Evolutionary conservation across 2,888 invertebrate genomes (phyloP).

Genomic region (Andrena haemorrhoa): DNA sequence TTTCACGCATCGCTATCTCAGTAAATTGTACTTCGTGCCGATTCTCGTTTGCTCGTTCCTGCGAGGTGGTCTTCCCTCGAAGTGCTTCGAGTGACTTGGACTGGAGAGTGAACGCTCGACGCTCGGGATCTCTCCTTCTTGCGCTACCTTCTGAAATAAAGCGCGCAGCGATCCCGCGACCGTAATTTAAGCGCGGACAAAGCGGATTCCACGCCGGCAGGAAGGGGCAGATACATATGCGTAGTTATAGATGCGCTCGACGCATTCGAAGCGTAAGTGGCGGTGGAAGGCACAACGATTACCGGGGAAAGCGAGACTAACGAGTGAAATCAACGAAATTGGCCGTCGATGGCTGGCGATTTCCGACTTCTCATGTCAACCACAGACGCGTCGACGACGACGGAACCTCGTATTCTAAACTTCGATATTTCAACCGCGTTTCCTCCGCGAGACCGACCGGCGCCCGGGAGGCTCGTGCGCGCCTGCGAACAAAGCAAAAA

Average conservation of each 20-base stretch:
- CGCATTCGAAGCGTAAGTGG: conserved; percentile 15
- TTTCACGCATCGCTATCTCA: no score
- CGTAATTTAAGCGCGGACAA: not conserved
- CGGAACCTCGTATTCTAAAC: not conserved
- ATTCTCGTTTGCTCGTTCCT: no score
- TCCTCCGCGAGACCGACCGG: conserved; percentile 15
- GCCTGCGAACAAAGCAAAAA: not conserved
- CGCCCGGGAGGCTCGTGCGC: conserved; percentile 24
- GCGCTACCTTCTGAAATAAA: not conserved
- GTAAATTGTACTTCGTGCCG: no score
- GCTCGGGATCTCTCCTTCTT: not conserved
- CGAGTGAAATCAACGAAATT: conserved; percentile 51
- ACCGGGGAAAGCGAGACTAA: conserved; percentile 36
- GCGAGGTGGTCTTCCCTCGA: not conserved
- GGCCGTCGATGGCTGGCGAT: conserved; percentile 24
- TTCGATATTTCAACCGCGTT: conserved; percentile 31
- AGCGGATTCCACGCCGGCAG: not conserved
- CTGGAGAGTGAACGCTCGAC: not conserved
- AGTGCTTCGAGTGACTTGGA: no score
- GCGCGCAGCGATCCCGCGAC: not conserved
- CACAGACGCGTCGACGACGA: not conserved
- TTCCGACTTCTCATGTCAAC: conserved; percentile 15
- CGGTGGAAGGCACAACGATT: conserved; percentile 35
- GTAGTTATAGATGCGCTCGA: conserved; percentile 12
- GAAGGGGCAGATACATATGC: no score